Conservation (phyloP, 2,888 invertebrate genomes). For the Melinopterus prodromus region DNA sequence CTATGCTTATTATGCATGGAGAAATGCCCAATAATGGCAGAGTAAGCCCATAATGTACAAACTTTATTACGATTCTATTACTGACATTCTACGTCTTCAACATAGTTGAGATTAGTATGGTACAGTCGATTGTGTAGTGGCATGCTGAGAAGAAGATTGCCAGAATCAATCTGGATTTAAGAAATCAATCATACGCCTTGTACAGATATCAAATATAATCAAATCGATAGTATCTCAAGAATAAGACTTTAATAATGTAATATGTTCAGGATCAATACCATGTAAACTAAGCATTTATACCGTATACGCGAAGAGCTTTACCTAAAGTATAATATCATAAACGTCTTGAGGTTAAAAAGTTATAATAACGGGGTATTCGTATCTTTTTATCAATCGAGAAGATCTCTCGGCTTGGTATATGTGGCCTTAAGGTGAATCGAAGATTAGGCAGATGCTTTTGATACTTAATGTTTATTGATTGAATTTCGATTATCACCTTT, state of each 20-base stretch:
- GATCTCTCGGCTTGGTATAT: neutral
- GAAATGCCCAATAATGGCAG: neutral
- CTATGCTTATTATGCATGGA: too few species aligned
- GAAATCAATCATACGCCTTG: slow-evolving; percentile 49
- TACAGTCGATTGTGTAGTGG: neutral
- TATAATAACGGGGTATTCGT: neutral
- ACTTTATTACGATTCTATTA: neutral
- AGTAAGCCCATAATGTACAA: neutral
- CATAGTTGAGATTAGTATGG: neutral
- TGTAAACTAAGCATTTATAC: too few species aligned
- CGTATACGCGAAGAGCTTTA: neutral
- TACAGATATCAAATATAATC: slow-evolving; percentile 44
- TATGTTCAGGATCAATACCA: too few species aligned
- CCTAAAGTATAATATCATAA: neutral
- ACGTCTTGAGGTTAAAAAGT: neutral
- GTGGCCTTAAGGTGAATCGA: neutral
- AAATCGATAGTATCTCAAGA: slow-evolving; percentile 41
- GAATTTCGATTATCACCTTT: neutral
- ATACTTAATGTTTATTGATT: slow-evolving; percentile 4
- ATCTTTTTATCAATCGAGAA: neutral
- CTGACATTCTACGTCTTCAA: too few species aligned
- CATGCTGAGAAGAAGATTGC: slow-evolving; percentile 52
- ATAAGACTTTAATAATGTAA: neutral
- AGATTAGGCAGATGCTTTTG: neutral
- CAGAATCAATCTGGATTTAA: slow-evolving; percentile 48